These are phyloP conservation scores for Dysidea cf. avara DNA, from an alignment of 37 sponge, comb jelly and placozoan genomes.

Conservation along the genomic window DNA sequence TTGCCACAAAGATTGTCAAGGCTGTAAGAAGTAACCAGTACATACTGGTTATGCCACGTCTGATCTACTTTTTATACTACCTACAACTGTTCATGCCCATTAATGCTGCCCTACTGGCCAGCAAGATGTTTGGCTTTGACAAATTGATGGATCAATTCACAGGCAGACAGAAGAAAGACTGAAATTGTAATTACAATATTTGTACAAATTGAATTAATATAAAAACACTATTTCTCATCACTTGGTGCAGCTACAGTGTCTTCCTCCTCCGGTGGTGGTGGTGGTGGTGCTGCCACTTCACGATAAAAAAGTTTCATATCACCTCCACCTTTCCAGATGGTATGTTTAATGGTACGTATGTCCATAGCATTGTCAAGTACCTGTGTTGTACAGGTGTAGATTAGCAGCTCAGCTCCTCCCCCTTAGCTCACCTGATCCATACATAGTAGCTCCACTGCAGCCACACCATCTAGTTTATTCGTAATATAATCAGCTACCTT, in stretches of 20 bases:
- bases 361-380: conserved; percentile 78
- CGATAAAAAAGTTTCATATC: conserved; percentile 82
- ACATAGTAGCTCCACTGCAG: conserved; percentile 38
- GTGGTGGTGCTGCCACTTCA: conserved; percentile 7
- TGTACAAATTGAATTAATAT: no score
- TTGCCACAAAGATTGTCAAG: conserved; percentile 32
- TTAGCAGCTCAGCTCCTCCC: neutral
- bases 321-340: conserved; percentile 86
- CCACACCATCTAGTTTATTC: conserved; percentile 37
- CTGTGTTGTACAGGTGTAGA: conserved; percentile 38
- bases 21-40: conserved; percentile 52
- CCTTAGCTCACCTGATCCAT: conserved; percentile 44
- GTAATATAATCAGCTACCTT: conserved; percentile 59
- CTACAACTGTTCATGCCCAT: no score
- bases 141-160: no score
- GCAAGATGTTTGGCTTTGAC: no score
- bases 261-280: neutral
- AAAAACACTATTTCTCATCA: neutral
- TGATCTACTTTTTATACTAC: conserved; percentile 26
- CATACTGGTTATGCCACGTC: conserved; percentile 30
- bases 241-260: neutral
- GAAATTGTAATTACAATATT: no score
- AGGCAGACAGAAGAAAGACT: no score
- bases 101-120: no score
- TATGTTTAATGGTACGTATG: conserved; percentile 83